Percentiles rank a stretch among this genome's conserved stretches.
Conservation (phyloP, 2,888 invertebrate species). For the Exocentrus adspersus region DNA sequence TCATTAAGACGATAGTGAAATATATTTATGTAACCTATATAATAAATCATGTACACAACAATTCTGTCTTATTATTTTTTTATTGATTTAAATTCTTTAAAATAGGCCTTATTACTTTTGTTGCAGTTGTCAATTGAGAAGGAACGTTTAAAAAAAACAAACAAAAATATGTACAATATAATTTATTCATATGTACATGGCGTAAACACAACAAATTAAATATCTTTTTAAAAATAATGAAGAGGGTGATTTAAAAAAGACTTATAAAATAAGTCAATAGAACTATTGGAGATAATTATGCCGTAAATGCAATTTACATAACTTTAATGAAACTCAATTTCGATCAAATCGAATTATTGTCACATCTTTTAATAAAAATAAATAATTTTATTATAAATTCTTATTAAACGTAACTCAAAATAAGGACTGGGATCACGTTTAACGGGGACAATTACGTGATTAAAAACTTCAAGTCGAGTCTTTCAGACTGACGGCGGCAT, state of each 20-base stretch:
- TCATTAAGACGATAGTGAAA: slow-evolving; percentile 11
- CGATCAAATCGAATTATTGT: slow-evolving; percentile 18
- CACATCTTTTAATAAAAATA: slow-evolving; percentile 16
- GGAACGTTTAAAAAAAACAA: too few relatives aligned
- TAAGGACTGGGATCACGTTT: background rate
- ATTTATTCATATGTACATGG: slow-evolving; percentile 42
- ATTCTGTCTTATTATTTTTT: background rate
- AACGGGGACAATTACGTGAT: slow-evolving; percentile 13
- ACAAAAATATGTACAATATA: slow-evolving; percentile 35
- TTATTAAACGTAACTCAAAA: slow-evolving; percentile 4
- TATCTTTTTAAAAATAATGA: slow-evolving; percentile 9
- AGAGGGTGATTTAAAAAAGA: slow-evolving; percentile 9
- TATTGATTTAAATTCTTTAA: background rate
- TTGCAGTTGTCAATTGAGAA: too few relatives aligned
- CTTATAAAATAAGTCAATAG: slow-evolving; percentile 11
- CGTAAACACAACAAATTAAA: slow-evolving; percentile 29
- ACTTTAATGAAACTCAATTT: slow-evolving; percentile 9
- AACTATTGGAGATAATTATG: slow-evolving; percentile 12
- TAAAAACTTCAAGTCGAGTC: slow-evolving; percentile 6
- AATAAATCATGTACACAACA: slow-evolving; percentile 9
- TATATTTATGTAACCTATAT: slow-evolving; percentile 23
- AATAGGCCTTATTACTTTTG: too few relatives aligned
- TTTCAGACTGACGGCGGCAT: slow-evolving; percentile 35
- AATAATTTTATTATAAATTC: slow-evolving; percentile 8
- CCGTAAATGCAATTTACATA: slow-evolving; percentile 33